Base-by-base conservation (phyloP, 2,797 vertebrate genomes). In the Spinibarbus caldwelli region DNA sequence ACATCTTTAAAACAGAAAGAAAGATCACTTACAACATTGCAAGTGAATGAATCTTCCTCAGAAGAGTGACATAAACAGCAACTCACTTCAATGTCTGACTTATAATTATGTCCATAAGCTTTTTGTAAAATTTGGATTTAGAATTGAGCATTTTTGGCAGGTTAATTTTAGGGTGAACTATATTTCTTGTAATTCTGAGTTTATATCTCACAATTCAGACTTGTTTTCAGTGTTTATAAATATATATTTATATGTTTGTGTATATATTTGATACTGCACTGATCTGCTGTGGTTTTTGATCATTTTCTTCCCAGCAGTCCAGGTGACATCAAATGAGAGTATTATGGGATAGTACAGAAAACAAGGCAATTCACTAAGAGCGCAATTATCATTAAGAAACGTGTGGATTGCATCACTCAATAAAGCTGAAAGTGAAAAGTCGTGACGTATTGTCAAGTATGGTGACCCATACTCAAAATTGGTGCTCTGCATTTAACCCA, bases 341-440 rank as follows among this genome's bases (percentile, higher is more conserved):
- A 15, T n/a, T 57, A 17, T 77, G 29, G 29, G 19, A 34, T 26
- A n/a, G 21, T 12, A 43, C 17, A 73, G 45, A 49, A 73, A 76
- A 36, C 66, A 36, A 67, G 31, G 31, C 29, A 17, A 73, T 57
- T 57, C 21, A 54, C 52, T 54, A 8, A 54, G 45, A 86, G 67
- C 59, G 29, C 38, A 82, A 64, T 67, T 34, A 82, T 71, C 31
- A 67, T 68, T 59, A 45, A 67, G 45, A 67, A 31, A 66, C 64
- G 43, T n/a, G 34, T 8, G 4, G 21, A 5, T 54, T 62, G 84
- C 52, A 86, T 34, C 73, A 23, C 76, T 83, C 78, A 38, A 12
- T 43, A 47, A 4, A 34, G 47, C 26, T n/a, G n/a, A n/a, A n/a
- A n/a, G n/a, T n/a, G n/a, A n/a, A n/a, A n/a, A n/a, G n/a, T n/a